These are phyloP conservation scores for Koerneria pararmatus DNA, from an alignment of 2,888 invertebrate genomes.

Conservation along the genomic window DNA sequence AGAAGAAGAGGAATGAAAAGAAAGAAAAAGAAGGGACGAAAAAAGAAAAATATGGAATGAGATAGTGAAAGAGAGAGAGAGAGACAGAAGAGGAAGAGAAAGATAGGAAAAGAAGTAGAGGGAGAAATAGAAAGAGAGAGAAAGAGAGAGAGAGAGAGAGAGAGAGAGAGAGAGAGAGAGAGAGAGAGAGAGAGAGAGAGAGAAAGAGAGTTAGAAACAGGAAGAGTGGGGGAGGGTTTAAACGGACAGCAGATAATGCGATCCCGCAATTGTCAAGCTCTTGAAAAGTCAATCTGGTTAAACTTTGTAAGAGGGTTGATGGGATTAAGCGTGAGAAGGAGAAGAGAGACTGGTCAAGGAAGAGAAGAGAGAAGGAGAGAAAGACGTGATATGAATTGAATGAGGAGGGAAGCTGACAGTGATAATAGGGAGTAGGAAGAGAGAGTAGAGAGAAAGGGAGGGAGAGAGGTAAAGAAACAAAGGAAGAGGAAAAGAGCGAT, in stretches of 20 bases:
- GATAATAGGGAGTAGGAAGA: too few species aligned
- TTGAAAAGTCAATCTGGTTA: neutral
- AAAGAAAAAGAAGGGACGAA: neutral
- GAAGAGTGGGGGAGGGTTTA: neutral
- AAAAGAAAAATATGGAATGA: neutral
- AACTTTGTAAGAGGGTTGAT: neutral
- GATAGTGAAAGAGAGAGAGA: neutral
- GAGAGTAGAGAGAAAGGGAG: conserved; percentile 24
- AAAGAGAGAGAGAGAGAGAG: neutral
- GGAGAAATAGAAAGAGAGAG: neutral
- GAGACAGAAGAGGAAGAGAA: neutral
- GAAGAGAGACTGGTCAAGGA: neutral
- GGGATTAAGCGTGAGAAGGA: neutral
- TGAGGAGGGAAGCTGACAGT: too few species aligned
- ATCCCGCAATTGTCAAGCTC: conserved; percentile 14
- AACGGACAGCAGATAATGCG: conserved; percentile 13
- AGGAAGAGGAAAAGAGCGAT: too few species aligned
- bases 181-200: neutral
- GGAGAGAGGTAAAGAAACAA: conserved; percentile 22
- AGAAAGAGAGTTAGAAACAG: neutral
- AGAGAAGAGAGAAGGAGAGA: too few species aligned
- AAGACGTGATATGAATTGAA: too few species aligned
- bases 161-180: neutral
- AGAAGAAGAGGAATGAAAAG: neutral
- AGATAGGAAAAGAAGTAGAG: neutral